These are phyloP conservation scores for Notospermus geniculatus DNA, from an alignment of 1,140 invertebrate species.

Conservation along the genomic window DNA sequence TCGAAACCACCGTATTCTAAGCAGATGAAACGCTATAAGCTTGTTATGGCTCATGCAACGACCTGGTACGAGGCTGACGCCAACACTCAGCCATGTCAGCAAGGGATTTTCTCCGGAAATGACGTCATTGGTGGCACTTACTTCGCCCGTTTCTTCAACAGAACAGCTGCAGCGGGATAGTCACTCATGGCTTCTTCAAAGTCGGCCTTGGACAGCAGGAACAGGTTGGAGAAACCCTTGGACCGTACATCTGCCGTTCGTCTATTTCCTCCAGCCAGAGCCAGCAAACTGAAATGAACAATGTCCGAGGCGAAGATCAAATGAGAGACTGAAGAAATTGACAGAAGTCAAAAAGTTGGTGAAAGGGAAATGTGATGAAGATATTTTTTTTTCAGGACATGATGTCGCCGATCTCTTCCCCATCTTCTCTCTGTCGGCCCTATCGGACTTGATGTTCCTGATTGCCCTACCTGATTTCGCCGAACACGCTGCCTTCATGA, in stretches of 20 bases:
- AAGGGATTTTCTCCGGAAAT: too few relatives aligned
- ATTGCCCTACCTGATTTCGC: constrained; percentile 78
- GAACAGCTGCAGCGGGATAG: constrained; percentile 85
- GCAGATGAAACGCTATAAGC: neutral
- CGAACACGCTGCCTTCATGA: constrained; percentile 87
- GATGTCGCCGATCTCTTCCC: too few relatives aligned
- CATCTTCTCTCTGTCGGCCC: too few relatives aligned
- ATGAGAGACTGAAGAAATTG: too few relatives aligned
- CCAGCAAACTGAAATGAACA: constrained; percentile 66
- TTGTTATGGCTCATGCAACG: neutral
- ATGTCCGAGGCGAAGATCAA: constrained; percentile 10
- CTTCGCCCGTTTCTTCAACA: constrained; percentile 81
- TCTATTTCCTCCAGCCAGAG: constrained; percentile 82
- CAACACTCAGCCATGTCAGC: too few relatives aligned
- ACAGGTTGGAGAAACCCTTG: constrained; percentile 87
- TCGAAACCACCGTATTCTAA: constrained; percentile 1
- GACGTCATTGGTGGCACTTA: too few relatives aligned
- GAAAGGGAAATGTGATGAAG: too few relatives aligned
- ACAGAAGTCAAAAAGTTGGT: too few relatives aligned
- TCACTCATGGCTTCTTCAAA: constrained; percentile 83
- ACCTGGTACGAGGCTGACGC: neutral
- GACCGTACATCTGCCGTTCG: constrained; percentile 89
- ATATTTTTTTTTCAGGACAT: too few relatives aligned
- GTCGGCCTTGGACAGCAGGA: constrained; percentile 84
- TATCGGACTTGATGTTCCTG: neutral